These are phyloP conservation scores for Ptilonorhynchus violaceus DNA, from an alignment of 2,113 vertebrate species.

Conservation along the genomic window DNA sequence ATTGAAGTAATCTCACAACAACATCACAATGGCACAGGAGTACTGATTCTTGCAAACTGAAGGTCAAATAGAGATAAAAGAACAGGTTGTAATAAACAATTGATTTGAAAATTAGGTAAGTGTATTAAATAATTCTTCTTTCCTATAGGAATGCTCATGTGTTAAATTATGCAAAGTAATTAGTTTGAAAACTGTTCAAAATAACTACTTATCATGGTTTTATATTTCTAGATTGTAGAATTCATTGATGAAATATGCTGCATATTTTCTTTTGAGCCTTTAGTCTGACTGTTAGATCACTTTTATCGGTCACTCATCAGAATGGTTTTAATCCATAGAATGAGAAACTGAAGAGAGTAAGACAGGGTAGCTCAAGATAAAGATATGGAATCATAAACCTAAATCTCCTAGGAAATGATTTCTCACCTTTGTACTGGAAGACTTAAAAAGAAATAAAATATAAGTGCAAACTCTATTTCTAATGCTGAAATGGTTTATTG, in stretches of 20 bases:
- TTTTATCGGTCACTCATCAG: slow-evolving; percentile 11
- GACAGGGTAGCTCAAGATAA: neutral
- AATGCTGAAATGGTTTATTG: neutral
- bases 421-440: slow-evolving; percentile 21
- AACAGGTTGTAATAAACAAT: neutral
- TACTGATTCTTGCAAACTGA: neutral
- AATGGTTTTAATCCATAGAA: neutral
- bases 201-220: neutral
- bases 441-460: slow-evolving; percentile 6
- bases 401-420: slow-evolving; percentile 35
- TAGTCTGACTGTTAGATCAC: neutral
- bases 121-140: neutral
- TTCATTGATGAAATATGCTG: neutral
- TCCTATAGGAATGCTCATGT: neutral
- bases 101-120: neutral
- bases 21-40: neutral
- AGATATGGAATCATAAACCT: neutral
- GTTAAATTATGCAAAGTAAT: neutral
- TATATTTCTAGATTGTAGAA: neutral
- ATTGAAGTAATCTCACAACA: neutral
- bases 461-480: neutral
- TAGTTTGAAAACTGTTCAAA: neutral
- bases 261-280: neutral
- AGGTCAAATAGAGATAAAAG: neutral
- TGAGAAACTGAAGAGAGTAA: neutral